A percentile compares a stretch with the other conserved stretches of the same genome.
These are phyloP conservation scores for Corapipo altera DNA, from an alignment of 2,113 vertebrate genomes.

Conservation along the genomic window DNA sequence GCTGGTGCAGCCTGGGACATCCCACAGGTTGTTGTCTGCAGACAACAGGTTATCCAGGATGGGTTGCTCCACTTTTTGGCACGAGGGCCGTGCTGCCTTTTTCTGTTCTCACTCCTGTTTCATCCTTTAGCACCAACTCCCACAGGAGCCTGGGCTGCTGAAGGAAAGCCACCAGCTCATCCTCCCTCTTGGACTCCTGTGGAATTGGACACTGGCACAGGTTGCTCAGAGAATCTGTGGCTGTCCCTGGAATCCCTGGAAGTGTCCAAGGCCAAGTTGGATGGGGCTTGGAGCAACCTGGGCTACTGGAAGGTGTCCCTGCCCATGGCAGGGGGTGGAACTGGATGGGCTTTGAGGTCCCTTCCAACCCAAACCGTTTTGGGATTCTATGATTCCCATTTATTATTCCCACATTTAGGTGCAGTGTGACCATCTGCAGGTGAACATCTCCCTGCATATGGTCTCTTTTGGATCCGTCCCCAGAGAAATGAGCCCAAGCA, in stretches of 20 bases:
- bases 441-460: background rate
- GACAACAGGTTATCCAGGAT: background rate
- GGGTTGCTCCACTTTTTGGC: fast-evolving
- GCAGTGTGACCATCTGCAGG: background rate
- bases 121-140: background rate
- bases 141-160: background rate
- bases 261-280: background rate
- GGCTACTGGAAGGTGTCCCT: background rate
- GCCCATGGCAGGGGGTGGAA: too few relatives aligned
- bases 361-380: background rate
- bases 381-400: fast-evolving
- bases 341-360: fast-evolving
- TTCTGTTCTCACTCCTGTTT: background rate
- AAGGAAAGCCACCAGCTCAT: background rate
- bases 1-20: background rate
- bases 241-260: background rate
- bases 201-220: too few relatives aligned
- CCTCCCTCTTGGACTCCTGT: background rate
- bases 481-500: background rate
- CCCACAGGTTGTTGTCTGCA: background rate
- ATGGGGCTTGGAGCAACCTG: background rate
- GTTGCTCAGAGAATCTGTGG: background rate
- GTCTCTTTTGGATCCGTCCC: background rate
- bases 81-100: background rate
- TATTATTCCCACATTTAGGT: fast-evolving